phyloP scores from a whole-genome alignment of 2,888 invertebrate genomes.

The Apotomis capreana region DNA sequence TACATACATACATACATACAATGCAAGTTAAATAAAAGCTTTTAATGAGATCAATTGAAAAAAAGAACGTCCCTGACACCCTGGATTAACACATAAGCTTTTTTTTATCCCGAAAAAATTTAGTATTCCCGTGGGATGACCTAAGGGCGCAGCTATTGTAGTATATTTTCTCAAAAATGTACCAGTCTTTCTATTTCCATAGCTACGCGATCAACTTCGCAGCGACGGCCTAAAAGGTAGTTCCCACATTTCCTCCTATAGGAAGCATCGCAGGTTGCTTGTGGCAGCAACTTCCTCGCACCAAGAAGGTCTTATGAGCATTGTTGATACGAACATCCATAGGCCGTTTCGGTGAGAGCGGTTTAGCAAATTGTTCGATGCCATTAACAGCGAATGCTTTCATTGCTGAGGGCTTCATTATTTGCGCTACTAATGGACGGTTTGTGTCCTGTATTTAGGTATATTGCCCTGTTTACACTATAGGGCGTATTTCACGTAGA shows the following conservation, averaged over 20 bases:
- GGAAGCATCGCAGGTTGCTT: conserved; percentile 18
- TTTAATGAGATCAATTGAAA: too few species aligned
- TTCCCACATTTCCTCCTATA: conserved; percentile 20
- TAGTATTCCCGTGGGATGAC: too few species aligned
- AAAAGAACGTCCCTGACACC: too few species aligned
- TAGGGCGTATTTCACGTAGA: not conserved
- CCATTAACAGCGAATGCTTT: conserved; percentile 32
- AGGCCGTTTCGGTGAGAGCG: not conserved
- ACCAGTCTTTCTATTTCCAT: not conserved
- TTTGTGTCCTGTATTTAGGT: not conserved
- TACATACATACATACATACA: too few species aligned
- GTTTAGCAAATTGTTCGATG: conserved; percentile 23
- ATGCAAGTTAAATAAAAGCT: too few species aligned
- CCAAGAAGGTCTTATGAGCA: not conserved
- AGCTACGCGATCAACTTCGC: conserved; percentile 3
- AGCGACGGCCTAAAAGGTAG: conserved; percentile 13
- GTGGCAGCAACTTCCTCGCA: not conserved
- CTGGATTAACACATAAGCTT: too few species aligned
- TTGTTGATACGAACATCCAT: not conserved
- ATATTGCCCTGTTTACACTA: not conserved
- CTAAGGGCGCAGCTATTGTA: too few species aligned
- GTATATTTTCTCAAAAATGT: too few species aligned
- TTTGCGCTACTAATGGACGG: conserved; percentile 28
- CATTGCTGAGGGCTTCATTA: conserved; percentile 32
- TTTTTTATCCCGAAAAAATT: too few species aligned